These are phyloP conservation scores for Eidolon dupreanum DNA, from an alignment of 2,797 vertebrate genomes.

Conservation along the genomic window DNA sequence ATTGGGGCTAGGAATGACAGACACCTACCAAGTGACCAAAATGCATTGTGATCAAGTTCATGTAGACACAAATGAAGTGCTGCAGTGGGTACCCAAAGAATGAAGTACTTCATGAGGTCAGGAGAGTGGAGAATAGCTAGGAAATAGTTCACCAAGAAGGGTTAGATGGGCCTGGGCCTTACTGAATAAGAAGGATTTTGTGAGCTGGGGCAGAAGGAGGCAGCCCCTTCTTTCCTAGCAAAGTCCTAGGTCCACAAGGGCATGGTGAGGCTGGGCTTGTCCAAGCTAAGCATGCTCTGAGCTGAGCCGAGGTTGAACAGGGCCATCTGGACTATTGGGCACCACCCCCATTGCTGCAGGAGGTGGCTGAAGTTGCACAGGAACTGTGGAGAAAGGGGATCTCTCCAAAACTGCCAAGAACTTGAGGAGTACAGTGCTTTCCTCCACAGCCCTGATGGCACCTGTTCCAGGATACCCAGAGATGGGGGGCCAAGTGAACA, in stretches of 20 bases:
- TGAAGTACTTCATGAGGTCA: neutral
- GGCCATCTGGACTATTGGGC: neutral
- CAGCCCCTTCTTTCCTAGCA: neutral
- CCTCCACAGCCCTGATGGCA: neutral
- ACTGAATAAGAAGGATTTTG: neutral
- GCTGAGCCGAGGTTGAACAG: neutral
- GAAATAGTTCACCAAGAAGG: neutral
- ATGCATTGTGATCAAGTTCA: neutral
- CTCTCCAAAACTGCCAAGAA: neutral
- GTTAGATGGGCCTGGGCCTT: too few relatives aligned
- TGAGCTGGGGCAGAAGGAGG: neutral
- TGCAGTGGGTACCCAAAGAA: neutral
- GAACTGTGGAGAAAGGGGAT: neutral
- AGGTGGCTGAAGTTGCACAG: neutral
- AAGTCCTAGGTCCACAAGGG: neutral
- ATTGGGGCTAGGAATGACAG: neutral
- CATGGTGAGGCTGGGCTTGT: neutral
- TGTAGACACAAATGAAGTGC: fast-evolving
- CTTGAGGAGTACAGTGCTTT: neutral
- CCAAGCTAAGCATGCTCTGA: neutral
- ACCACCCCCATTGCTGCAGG: neutral
- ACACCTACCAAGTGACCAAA: neutral
- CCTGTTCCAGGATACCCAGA: neutral
- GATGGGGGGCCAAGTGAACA: neutral
- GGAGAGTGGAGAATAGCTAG: neutral